Conservation (phyloP, 2,113 vertebrate species). For the human region DNA sequence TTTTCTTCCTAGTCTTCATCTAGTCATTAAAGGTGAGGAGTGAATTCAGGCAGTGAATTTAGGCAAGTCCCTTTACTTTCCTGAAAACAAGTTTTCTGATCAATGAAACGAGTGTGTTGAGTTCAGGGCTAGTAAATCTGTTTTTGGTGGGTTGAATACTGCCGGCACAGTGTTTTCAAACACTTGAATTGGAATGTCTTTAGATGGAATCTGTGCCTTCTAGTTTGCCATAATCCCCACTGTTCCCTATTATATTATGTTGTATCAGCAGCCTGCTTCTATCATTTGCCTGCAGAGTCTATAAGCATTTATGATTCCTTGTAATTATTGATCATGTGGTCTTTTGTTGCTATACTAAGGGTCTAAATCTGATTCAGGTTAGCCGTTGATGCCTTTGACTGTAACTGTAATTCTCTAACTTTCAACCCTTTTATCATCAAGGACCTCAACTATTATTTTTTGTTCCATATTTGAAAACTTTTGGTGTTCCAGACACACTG, state of each 20-base stretch:
- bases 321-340: background rate
- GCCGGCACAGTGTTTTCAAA: background rate
- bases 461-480: background rate
- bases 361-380: background rate
- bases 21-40: background rate
- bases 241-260: fast-evolving
- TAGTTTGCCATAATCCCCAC: background rate
- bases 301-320: background rate
- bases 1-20: background rate
- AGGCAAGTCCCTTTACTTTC: background rate
- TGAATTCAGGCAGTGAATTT: background rate
- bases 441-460: background rate
- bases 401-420: background rate
- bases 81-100: background rate
- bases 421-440: background rate
- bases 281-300: background rate
- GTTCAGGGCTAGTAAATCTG: background rate
- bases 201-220: background rate
- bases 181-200: background rate
- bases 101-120: background rate
- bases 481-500: background rate
- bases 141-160: background rate
- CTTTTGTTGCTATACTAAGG: background rate
- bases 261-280: background rate
- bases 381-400: background rate